Evolutionary conservation across 2,888 invertebrate species (phyloP).

Genomic region (Onthophagus sagittarius): DNA sequence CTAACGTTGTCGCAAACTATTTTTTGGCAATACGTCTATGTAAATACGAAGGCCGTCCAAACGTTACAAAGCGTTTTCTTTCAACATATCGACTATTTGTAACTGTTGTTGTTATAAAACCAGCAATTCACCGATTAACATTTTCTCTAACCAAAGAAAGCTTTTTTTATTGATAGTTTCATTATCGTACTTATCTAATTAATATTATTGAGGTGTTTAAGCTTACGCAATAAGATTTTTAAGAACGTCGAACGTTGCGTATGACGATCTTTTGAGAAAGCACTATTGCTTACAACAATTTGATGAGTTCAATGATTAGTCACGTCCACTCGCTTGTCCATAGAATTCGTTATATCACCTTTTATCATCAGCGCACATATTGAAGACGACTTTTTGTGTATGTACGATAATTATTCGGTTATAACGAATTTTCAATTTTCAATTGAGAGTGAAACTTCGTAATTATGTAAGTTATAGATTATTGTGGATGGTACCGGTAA

Average conservation of each 20-base stretch:
- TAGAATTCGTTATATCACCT: neutral
- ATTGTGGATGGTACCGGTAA: neutral
- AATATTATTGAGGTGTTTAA: neutral
- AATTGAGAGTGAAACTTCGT: neutral
- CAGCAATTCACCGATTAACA: too few species aligned
- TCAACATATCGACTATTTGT: too few species aligned
- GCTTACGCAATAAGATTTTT: too few species aligned
- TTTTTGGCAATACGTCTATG: too few species aligned
- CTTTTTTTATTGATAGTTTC: too few species aligned
- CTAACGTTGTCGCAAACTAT: too few species aligned
- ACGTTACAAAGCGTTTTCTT: too few species aligned
- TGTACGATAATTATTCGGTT: neutral
- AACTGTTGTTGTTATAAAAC: too few species aligned
- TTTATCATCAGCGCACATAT: neutral
- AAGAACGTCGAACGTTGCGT: neutral
- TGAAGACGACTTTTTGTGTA: neutral
- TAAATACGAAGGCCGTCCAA: too few species aligned
- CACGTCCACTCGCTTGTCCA: neutral
- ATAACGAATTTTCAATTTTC: neutral
- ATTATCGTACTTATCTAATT: too few species aligned
- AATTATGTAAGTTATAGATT: neutral
- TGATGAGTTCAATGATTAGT: neutral
- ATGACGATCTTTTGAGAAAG: neutral
- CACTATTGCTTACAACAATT: neutral
- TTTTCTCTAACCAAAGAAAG: too few species aligned